phyloP scores from a whole-genome alignment of 23 tunicate genomes.

The Halocynthia roretzi region DNA sequence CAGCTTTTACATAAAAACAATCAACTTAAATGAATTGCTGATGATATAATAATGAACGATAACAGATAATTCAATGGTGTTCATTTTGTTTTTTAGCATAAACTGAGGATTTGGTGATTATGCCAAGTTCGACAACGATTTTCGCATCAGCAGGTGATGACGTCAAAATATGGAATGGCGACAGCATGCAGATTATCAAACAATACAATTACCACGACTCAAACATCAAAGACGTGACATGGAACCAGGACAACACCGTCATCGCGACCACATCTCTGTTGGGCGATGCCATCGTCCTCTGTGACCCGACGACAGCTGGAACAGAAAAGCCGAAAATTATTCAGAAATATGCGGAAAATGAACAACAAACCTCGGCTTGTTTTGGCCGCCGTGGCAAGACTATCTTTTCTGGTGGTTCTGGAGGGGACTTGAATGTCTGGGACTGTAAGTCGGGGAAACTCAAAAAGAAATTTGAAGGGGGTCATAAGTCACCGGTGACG shows the following conservation, averaged over 20 bases:
- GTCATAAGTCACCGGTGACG: constrained; percentile 53
- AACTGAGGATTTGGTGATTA: neutral
- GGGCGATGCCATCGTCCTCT: neutral
- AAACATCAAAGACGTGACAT: constrained; percentile 63
- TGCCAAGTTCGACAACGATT: constrained; percentile 21
- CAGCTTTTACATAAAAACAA: no score
- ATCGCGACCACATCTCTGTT: constrained; percentile 1
- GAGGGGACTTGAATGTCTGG: constrained; percentile 68
- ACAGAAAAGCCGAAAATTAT: neutral
- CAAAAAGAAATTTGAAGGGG: constrained; percentile 40
- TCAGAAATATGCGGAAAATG: constrained; percentile 37
- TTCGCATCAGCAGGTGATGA: constrained; percentile 78
- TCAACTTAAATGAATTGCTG: no score
- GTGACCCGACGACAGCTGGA: neutral
- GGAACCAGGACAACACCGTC: constrained; percentile 72
- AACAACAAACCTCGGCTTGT: constrained; percentile 61
- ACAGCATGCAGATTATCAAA: constrained; percentile 9
- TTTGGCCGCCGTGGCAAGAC: constrained; percentile 37
- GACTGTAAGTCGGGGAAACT: constrained; percentile 40
- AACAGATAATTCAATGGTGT: no score
- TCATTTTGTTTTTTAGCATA: no score
- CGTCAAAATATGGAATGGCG: constrained; percentile 76
- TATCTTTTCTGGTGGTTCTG: constrained; percentile 63
- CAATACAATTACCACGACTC: constrained; percentile 60
- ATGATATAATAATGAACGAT: no score